A percentile compares a stretch with the other conserved stretches of the same genome.
These are phyloP conservation scores for Poeciliopsis turrubarensis DNA, from an alignment of 2,113 vertebrate species.

Conservation along the genomic window DNA sequence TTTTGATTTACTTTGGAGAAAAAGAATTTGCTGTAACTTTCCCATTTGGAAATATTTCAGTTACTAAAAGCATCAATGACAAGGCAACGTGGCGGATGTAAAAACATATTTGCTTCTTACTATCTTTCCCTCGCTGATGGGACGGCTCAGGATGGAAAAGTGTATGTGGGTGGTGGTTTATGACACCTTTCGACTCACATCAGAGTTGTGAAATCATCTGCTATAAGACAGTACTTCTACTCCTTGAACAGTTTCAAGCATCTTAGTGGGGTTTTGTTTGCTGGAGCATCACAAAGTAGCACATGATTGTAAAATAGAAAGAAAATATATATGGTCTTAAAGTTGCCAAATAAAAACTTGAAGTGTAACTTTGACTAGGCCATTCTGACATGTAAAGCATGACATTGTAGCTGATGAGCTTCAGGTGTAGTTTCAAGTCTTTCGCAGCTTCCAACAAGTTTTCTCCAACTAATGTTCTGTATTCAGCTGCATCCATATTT, in stretches of 20 bases:
- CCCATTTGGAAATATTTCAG: conserved; percentile 26
- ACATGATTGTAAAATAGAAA: no score
- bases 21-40: conserved; percentile 26
- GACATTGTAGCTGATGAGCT: no score
- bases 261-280: not conserved
- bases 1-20: conserved; percentile 31
- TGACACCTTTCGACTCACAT: conserved; percentile 37
- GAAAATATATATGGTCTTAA: no score
- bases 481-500: no score
- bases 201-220: conserved; percentile 20
- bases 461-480: no score
- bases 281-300: not conserved
- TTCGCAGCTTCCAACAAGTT: no score
- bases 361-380: no score
- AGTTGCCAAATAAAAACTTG: no score
- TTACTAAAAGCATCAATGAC: conserved; percentile 18
- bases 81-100: conserved; percentile 18
- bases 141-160: conserved; percentile 17
- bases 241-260: not conserved
- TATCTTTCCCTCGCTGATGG: conserved; percentile 17
- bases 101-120: conserved; percentile 31
- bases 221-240: not conserved
- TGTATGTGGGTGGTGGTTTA: conserved; percentile 16
- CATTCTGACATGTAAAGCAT: no score
- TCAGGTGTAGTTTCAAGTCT: no score